Conservation (phyloP, 2,888 invertebrate genomes). For the Standfussiana lucernea region DNA sequence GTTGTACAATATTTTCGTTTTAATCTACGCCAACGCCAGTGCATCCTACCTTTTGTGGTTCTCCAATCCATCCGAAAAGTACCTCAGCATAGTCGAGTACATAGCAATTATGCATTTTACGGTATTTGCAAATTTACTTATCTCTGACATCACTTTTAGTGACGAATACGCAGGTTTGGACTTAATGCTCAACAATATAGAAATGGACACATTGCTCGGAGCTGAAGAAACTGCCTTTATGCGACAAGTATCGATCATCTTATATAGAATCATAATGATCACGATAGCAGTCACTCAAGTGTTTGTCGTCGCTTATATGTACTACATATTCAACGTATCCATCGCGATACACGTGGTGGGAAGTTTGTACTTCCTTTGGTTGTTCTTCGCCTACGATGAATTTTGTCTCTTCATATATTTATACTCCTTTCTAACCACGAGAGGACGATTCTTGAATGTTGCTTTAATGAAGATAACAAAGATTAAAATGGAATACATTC, state of each 20-base stretch:
- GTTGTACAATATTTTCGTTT: constrained; percentile 67
- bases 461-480: constrained; percentile 77
- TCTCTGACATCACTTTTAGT: constrained; percentile 73
- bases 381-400: constrained; percentile 75
- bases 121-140: constrained; percentile 69
- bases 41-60: constrained; percentile 70
- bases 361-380: constrained; percentile 70
- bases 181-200: constrained; percentile 72
- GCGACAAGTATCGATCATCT: constrained; percentile 71
- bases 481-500: constrained; percentile 75
- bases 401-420: constrained; percentile 69
- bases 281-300: constrained; percentile 63
- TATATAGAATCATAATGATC: constrained; percentile 56
- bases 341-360: constrained; percentile 69
- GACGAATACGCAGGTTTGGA: constrained; percentile 71
- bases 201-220: constrained; percentile 79
- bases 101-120: constrained; percentile 71
- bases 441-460: constrained; percentile 80
- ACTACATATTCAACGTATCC: constrained; percentile 68
- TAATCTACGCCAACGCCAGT: constrained; percentile 62
- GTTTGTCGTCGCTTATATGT: constrained; percentile 65
- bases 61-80: constrained; percentile 61
- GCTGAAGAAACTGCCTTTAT: constrained; percentile 79
- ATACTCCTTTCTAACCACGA: constrained; percentile 70
- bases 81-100: constrained; percentile 73